A percentile compares a stretch with the other conserved stretches of the same genome.
Conservation (phyloP, 1,140 invertebrate genomes). For the Gryllus bimaculatus region DNA sequence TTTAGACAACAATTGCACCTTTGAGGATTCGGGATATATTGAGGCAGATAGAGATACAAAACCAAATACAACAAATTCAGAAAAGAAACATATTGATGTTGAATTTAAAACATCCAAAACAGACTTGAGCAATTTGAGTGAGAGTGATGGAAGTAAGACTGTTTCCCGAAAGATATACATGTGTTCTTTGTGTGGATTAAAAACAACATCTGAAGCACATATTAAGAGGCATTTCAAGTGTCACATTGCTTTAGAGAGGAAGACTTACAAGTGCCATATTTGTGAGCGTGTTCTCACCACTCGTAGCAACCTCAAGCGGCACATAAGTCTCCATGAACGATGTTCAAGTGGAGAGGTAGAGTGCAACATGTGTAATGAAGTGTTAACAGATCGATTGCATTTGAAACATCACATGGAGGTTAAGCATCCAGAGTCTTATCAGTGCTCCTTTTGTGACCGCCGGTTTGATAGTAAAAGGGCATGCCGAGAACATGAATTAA, state of each 20-base stretch:
- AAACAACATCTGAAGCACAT: conserved; percentile 7
- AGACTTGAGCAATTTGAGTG: neutral
- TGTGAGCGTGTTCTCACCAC: conserved; percentile 20
- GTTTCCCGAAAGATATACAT: conserved; percentile 12
- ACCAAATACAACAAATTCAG: no score
- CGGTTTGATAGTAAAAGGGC: conserved; percentile 12
- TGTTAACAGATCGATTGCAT: conserved; percentile 15
- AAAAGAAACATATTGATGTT: neutral
- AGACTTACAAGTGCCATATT: conserved; percentile 20
- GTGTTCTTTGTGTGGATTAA: conserved; percentile 19
- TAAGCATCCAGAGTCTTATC: conserved; percentile 11
- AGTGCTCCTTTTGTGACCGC: conserved; percentile 16
- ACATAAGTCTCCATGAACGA: conserved; percentile 15
- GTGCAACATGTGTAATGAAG: conserved; percentile 16
- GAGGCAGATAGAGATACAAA: neutral
- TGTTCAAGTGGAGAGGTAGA: conserved; percentile 3
- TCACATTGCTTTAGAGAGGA: conserved; percentile 18
- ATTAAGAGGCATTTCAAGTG: conserved; percentile 20
- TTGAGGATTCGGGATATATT: neutral
- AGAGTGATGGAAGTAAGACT: neutral
- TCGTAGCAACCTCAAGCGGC: conserved; percentile 16
- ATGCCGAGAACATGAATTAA: conserved; percentile 17
- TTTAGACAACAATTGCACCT: neutral
- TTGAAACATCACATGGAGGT: conserved; percentile 20
- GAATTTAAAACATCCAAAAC: neutral